These are phyloP conservation scores for Ailurus styani DNA, from an alignment of 2,113 vertebrate species.

Conservation along the genomic window DNA sequence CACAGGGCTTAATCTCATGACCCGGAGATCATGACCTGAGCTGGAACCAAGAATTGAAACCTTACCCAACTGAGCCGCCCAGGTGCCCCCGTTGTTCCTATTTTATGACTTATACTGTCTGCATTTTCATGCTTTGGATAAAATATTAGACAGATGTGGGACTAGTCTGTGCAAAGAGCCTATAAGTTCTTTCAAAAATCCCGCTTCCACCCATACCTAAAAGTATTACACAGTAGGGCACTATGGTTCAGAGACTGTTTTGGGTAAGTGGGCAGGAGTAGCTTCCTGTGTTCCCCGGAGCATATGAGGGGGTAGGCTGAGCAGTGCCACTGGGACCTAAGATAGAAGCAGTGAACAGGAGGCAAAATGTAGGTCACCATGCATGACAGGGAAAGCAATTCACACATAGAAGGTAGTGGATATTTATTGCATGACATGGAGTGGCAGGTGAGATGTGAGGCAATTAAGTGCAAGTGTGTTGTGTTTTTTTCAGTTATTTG, in stretches of 20 bases:
- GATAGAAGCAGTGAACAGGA: neutral
- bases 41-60: neutral
- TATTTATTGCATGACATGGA: neutral
- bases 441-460: neutral
- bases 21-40: neutral
- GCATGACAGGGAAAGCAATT: neutral
- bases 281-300: neutral
- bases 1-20: neutral
- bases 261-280: neutral
- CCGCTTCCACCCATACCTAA: neutral
- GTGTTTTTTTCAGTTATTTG: neutral
- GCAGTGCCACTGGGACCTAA: neutral
- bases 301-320: neutral
- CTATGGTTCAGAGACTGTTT: neutral
- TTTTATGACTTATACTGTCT: neutral
- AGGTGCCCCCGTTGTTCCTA: neutral
- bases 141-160: neutral
- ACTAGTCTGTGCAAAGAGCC: neutral
- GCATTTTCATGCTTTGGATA: neutral
- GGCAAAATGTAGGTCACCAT: neutral
- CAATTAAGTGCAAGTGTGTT: neutral
- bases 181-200: neutral
- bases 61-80: neutral
- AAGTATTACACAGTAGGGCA: neutral
- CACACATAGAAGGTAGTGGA: accelerated